Percentiles rank a stretch among this genome's conserved stretches.
Evolutionary conservation across 1,140 invertebrate genomes (phyloP).

Genomic region (Pseudobourletiella spinata): DNA sequence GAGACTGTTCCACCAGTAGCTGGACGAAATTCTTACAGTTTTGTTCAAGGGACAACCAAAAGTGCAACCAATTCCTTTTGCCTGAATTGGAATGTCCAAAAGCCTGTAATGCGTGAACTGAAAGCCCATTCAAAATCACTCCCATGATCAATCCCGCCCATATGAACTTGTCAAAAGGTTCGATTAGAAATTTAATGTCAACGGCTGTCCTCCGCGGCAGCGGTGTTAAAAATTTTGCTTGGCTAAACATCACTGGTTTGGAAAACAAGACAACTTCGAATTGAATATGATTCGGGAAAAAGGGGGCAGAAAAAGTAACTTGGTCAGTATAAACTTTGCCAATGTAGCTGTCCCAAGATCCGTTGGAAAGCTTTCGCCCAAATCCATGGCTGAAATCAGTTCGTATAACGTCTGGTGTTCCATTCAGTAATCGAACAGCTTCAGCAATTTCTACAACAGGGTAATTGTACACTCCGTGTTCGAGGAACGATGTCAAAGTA

Average conservation of each 20-base stretch:
- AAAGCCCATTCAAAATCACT: not conserved
- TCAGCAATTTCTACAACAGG: not conserved
- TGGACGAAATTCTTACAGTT: not conserved
- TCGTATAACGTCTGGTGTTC: not conserved
- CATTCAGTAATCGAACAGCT: not conserved
- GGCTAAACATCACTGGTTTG: not conserved
- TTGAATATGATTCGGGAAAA: not conserved
- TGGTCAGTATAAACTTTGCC: not conserved
- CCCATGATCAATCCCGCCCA: not conserved
- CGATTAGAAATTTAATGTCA: not conserved
- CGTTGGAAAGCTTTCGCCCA: not conserved
- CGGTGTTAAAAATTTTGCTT: not conserved
- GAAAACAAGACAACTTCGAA: not conserved
- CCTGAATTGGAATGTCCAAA: not conserved
- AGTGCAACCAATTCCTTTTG: not conserved
- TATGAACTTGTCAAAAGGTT: not conserved
- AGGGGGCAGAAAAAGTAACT: not conserved
- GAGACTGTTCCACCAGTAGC: not conserved
- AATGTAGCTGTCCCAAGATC: not conserved
- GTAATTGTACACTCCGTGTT: not conserved
- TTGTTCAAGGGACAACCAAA: not conserved
- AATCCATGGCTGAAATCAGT: not conserved
- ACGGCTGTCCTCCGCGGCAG: not conserved
- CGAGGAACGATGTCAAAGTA: too few species aligned
- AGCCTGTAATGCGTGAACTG: too few species aligned